These are phyloP conservation scores for Rhodophaea formosa DNA, from an alignment of 2,888 invertebrate species.

Conservation along the genomic window DNA sequence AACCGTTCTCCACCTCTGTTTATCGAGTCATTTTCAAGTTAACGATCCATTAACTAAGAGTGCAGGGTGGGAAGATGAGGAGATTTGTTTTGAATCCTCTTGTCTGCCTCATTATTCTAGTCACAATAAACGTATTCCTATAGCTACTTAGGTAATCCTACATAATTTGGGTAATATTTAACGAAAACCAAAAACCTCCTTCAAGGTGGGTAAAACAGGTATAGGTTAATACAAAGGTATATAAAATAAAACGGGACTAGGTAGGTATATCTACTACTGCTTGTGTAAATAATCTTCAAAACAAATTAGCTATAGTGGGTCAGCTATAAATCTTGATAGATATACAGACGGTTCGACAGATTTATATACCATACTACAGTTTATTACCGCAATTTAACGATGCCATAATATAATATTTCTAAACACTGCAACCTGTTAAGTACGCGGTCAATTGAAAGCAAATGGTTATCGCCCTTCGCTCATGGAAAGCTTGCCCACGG, in stretches of 20 bases:
- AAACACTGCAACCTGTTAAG: slow-evolving; percentile 5
- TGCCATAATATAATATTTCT: slow-evolving; percentile 1
- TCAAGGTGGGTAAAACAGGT: too few relatives aligned
- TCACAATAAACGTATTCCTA: too few relatives aligned
- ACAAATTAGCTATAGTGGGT: background rate
- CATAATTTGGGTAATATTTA: too few relatives aligned
- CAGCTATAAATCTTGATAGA: background rate
- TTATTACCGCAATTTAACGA: background rate
- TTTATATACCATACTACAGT: background rate
- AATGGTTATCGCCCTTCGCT: slow-evolving; percentile 1
- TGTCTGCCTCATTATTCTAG: too few relatives aligned
- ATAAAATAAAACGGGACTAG: background rate
- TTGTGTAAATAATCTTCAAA: background rate
- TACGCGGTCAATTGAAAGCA: slow-evolving; percentile 9
- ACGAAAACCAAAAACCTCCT: too few relatives aligned
- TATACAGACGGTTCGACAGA: background rate
- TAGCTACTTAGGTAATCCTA: too few relatives aligned
- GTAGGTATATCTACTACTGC: too few relatives aligned
- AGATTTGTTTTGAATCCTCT: background rate
- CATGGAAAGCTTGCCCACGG: slow-evolving; percentile 13
- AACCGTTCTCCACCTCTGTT: background rate
- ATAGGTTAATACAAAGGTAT: too few relatives aligned
- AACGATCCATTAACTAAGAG: background rate
- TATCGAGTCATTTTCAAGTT: background rate
- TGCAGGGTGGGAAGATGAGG: background rate